phyloP scores from a whole-genome alignment of 2,888 invertebrate species.

The Asteroscopus sphinx region DNA sequence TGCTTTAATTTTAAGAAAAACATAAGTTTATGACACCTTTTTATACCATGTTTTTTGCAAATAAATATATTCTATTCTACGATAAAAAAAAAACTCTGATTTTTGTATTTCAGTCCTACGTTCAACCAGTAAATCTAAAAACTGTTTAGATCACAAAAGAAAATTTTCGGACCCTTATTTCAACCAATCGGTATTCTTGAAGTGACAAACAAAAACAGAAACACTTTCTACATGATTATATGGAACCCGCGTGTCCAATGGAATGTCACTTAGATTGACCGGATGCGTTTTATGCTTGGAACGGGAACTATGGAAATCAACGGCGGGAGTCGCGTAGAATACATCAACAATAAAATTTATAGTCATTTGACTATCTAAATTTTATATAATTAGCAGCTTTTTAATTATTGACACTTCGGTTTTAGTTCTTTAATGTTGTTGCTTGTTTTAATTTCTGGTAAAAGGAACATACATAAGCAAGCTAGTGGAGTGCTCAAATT shows the following conservation, averaged over 20 bases:
- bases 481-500: neutral
- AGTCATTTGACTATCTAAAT: slow-evolving; percentile 36
- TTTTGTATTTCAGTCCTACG: too few relatives aligned
- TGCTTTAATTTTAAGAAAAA: too few relatives aligned
- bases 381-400: slow-evolving; percentile 51
- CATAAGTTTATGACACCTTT: too few relatives aligned
- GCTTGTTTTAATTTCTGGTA: slow-evolving; percentile 15
- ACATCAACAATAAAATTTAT: slow-evolving; percentile 53
- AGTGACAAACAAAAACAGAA: slow-evolving; percentile 26
- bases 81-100: too few relatives aligned
- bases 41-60: too few relatives aligned
- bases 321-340: slow-evolving; percentile 43
- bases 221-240: slow-evolving; percentile 44
- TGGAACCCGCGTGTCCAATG: slow-evolving; percentile 41
- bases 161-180: neutral
- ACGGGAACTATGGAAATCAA: slow-evolving; percentile 53
- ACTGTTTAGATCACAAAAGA: neutral
- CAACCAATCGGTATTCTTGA: slow-evolving; percentile 34
- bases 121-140: too few relatives aligned
- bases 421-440: slow-evolving; percentile 26
- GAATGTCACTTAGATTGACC: slow-evolving; percentile 54
- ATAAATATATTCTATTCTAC: too few relatives aligned
- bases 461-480: neutral
- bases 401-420: slow-evolving; percentile 51
- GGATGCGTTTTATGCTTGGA: slow-evolving; percentile 55